Conservation (phyloP, 2,113 vertebrate species). For the Oreochromis aureus region DNA sequence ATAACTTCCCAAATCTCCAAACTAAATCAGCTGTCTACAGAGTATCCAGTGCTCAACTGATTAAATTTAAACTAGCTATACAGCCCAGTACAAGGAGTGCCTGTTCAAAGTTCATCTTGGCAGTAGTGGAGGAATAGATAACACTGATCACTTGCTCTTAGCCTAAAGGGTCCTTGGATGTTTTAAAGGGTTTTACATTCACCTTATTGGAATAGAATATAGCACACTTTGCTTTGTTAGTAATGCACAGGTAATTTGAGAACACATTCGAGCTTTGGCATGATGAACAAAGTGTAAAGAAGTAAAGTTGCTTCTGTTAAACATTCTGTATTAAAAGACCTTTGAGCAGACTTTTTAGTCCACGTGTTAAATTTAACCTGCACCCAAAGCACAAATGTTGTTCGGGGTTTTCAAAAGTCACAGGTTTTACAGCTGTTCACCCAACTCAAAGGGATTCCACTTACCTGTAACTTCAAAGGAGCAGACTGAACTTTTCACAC, state of each 20-base stretch:
- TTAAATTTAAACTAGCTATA: not conserved
- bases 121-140: not conserved
- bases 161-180: not conserved
- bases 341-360: not conserved
- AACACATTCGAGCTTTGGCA: slow-evolving; percentile 14
- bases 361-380: not conserved
- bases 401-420: not conserved
- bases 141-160: not conserved
- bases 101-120: not conserved
- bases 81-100: not conserved
- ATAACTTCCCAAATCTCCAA: not conserved
- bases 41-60: not conserved
- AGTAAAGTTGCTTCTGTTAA: not conserved
- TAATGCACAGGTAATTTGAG: slow-evolving; percentile 45
- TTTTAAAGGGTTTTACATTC: slow-evolving; percentile 2
- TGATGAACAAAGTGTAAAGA: not conserved
- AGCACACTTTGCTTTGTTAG: slow-evolving; percentile 30
- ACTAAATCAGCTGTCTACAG: not conserved
- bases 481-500: slow-evolving; percentile 1
- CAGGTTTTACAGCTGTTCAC: not conserved
- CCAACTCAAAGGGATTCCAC: not conserved
- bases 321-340: not conserved
- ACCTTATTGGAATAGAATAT: slow-evolving; percentile 12
- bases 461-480: not conserved
- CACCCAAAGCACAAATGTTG: not conserved